Percentiles rank a stretch among this genome's conserved stretches.
phyloP scores from a whole-genome alignment of 2,888 invertebrate genomes.

The Ophion slaviceki region DNA sequence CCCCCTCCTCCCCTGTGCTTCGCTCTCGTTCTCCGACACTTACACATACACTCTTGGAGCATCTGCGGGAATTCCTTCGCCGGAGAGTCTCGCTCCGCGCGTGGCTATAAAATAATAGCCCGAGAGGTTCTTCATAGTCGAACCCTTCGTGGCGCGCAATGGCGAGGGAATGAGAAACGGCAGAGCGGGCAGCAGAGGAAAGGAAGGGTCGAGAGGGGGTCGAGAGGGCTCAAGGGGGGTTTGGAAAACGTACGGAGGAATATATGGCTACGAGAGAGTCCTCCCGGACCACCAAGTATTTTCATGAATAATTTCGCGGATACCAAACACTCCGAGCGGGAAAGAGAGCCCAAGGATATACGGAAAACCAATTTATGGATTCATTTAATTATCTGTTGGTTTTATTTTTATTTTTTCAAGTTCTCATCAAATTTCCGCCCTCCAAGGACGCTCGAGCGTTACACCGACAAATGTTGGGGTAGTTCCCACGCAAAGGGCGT shows the following conservation, averaged over 20 bases:
- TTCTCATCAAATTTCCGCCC: neutral
- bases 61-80: conserved; percentile 53
- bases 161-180: conserved; percentile 2
- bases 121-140: conserved; percentile 49
- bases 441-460: neutral
- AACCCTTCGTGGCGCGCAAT: conserved; percentile 3
- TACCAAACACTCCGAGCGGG: conserved; percentile 13
- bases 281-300: conserved; percentile 50
- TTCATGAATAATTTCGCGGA: conserved; percentile 60
- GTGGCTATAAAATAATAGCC: conserved; percentile 62
- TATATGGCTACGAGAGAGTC: neutral
- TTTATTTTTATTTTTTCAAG: conserved; percentile 27
- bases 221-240: conserved; percentile 1
- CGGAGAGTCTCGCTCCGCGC: conserved; percentile 8
- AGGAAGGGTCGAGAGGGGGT: neutral
- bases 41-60: neutral
- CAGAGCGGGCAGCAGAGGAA: no score
- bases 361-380: conserved; percentile 47
- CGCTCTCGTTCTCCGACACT: neutral
- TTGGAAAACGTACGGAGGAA: conserved; percentile 22
- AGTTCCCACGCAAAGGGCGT: no score
- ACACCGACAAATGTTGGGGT: no score
- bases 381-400: conserved; percentile 1
- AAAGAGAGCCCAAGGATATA: conserved; percentile 14
- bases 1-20: neutral